phyloP scores from a whole-genome alignment of 2,797 vertebrate genomes.

The Potorous gilbertii region DNA sequence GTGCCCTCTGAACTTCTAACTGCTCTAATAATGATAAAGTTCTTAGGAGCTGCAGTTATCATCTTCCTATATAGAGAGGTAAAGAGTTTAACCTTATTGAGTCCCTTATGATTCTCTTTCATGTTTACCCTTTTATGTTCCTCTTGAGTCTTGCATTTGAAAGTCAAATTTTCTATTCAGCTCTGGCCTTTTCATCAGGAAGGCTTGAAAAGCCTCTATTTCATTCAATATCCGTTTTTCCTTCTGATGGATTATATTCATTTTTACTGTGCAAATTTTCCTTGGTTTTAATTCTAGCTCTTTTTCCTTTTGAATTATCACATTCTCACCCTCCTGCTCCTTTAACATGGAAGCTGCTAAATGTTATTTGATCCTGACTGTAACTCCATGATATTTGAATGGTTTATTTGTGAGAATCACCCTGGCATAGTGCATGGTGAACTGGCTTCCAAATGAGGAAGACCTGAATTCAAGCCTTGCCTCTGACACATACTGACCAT shows the following conservation, averaged over 20 bases:
- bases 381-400: background rate
- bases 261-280: background rate
- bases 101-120: background rate
- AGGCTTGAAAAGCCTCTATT: background rate
- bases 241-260: background rate
- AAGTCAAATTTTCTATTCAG: background rate
- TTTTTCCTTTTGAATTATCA: background rate
- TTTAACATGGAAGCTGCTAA: background rate
- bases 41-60: background rate
- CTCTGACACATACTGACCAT: background rate
- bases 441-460: background rate
- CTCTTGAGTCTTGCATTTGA: background rate
- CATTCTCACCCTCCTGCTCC: background rate
- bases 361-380: background rate
- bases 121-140: background rate
- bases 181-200: background rate
- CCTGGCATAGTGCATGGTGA: background rate
- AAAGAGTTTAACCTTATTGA: background rate
- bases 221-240: background rate
- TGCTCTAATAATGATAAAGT: background rate
- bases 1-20: background rate
- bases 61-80: background rate
- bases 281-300: background rate
- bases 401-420: background rate
- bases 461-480: background rate